A percentile compares a stretch with the other conserved stretches of the same genome.
These are phyloP conservation scores for Drosophila ogumai DNA, from an alignment of 1,140 invertebrate species.

Conservation along the genomic window DNA sequence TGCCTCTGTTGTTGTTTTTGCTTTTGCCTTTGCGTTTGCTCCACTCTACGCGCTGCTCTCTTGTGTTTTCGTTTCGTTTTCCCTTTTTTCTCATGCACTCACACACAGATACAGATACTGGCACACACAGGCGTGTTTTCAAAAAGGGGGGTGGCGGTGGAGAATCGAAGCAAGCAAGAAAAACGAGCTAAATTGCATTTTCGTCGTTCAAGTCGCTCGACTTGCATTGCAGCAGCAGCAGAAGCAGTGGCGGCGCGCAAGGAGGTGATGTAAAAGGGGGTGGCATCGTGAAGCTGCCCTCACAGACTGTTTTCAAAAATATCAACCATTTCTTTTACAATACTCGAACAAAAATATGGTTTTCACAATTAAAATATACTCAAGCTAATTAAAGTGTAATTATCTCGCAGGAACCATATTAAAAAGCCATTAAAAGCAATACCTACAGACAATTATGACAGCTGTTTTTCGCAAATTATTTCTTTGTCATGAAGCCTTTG, in stretches of 20 bases:
- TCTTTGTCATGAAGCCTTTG: conserved; percentile 5
- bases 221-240: conserved; percentile 34
- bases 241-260: conserved; percentile 40
- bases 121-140: conserved; percentile 49
- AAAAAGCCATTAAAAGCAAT: conserved; percentile 15
- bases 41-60: conserved; percentile 58
- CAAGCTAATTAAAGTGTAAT: conserved; percentile 9
- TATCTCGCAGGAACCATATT: not conserved
- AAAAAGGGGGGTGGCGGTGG: conserved; percentile 9
- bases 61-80: conserved; percentile 80
- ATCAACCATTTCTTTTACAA: not conserved
- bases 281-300: not conserved
- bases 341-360: not conserved
- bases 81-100: conserved; percentile 71
- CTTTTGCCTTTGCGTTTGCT: conserved; percentile 48
- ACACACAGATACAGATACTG: conserved; percentile 7
- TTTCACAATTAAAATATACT: conserved; percentile 1
- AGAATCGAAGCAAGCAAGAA: conserved; percentile 73
- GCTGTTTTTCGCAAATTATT: conserved; percentile 7
- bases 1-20: conserved; percentile 36
- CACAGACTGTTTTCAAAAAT: not conserved
- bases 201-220: conserved; percentile 67
- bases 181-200: conserved; percentile 82
- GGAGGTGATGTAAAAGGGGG: conserved; percentile 8
- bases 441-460: conserved; percentile 5